These are phyloP conservation scores for Nephrotoma appendiculata DNA, from an alignment of 2,888 invertebrate genomes.

Conservation along the genomic window DNA sequence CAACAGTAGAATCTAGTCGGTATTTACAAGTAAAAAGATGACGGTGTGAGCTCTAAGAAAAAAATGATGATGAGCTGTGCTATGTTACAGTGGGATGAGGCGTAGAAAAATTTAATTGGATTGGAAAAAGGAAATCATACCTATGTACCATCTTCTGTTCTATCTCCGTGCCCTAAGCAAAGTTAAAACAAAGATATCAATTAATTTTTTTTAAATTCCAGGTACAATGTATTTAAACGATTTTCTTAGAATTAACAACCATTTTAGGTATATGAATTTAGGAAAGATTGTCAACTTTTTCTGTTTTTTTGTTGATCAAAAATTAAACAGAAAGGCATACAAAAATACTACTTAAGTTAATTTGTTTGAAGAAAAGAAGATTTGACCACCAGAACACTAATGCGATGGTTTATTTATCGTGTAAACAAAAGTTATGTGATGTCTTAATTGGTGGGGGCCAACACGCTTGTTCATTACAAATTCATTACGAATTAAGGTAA, in stretches of 20 bases:
- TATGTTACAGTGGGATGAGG: not conserved
- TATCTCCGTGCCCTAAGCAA: not conserved
- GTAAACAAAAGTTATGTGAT: not conserved
- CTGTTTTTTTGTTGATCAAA: not conserved
- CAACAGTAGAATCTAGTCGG: not conserved
- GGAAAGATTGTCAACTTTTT: not conserved
- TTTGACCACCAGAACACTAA: not conserved
- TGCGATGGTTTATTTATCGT: not conserved
- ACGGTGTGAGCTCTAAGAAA: not conserved
- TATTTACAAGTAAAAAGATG: not conserved
- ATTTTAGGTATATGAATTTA: not conserved
- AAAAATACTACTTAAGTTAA: not conserved
- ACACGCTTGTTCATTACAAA: not conserved
- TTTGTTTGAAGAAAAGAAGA: not conserved
- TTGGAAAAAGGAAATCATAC: not conserved
- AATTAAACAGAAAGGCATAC: not conserved
- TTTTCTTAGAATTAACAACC: not conserved
- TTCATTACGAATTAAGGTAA: not conserved
- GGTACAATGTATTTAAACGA: not conserved
- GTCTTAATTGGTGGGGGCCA: not conserved
- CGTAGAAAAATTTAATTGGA: not conserved
- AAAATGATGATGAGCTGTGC: too few relatives aligned
- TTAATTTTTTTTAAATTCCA: not conserved
- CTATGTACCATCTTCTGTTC: not conserved
- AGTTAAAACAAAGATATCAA: not conserved